Base-by-base conservation (phyloP, 2,797 vertebrate genomes). In the Cheirogaleus major region DNA sequence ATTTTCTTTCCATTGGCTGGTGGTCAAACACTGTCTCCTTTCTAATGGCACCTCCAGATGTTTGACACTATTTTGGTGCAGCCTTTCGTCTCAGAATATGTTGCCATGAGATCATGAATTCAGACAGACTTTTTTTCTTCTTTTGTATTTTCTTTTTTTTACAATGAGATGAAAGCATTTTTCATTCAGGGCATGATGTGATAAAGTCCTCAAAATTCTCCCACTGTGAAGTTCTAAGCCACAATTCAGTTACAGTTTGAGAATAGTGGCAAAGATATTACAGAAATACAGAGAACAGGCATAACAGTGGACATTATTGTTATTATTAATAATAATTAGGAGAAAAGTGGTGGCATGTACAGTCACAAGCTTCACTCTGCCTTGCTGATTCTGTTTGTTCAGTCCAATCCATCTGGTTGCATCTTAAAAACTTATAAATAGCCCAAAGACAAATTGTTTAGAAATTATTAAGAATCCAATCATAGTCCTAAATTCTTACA, bases 81-180 rank as follows among this genome's bases (percentile, higher is more conserved):
- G 63, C 1, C 75, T 96, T 96, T 97, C 18, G 30, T 95, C 65
- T 95, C 61, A 96, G 89, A 81, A 85, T 87, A 63, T 83, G 96
- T 98, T 97, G 88, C 97, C 63, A 88, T 93, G 93, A 97, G 96
- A 97, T 96, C 91, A 11, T 45, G 69, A 93, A 88, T 90, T 93
- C 96, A 93, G 94, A 65, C 65, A 88, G 92, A 84, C 35, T 63
- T 38, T 61, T 70, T 61, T 78, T 30, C 22, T 25, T 63, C n/a
- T 55, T 75, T 55, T 32, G 57, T 59, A 59, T 27, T 65, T 91
- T 27, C 52, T 45, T 59, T 67, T 57, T 61, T 45, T 73, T 69
- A 94, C 82, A 97, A 92, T 65, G 35, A 90, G 80, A 97, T 97
- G 72, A 98, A 96, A 98, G 89, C 20, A 57, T 83, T 93, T 94